A percentile compares a stretch with the other conserved stretches of the same genome.
phyloP scores from a whole-genome alignment of 2,797 vertebrate genomes.

The Neosilurus mollespiculum region DNA sequence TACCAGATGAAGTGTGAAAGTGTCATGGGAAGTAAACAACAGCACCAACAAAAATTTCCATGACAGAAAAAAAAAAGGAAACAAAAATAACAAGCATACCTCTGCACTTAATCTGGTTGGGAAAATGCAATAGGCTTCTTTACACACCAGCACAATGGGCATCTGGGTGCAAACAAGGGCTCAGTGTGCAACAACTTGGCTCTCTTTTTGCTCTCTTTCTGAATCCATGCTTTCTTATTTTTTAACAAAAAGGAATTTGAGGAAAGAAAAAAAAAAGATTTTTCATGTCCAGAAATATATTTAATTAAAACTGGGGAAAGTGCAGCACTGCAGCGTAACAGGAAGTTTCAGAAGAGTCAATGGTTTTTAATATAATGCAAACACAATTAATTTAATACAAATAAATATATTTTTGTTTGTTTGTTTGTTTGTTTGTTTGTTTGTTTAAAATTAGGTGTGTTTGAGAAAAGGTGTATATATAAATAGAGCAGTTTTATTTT shows the following conservation, averaged over 20 bases:
- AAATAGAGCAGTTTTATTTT: neutral
- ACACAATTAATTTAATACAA: too few species aligned
- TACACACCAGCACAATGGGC: constrained; percentile 72
- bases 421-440: too few species aligned
- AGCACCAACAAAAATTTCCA: constrained; percentile 83
- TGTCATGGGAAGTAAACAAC: constrained; percentile 92
- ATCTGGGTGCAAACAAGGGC: constrained; percentile 59
- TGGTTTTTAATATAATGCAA: too few species aligned
- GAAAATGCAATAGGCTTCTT: constrained; percentile 85
- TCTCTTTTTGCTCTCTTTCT: constrained; percentile 1
- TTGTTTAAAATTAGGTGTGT: neutral
- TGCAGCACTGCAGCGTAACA: neutral
- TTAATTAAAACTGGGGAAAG: neutral
- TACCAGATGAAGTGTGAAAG: constrained; percentile 97
- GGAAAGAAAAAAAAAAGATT: neutral
- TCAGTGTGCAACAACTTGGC: constrained; percentile 35
- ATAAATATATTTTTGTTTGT: too few species aligned
- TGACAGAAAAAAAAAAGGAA: constrained; percentile 77
- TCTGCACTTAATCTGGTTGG: constrained; percentile 84
- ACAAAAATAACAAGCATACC: constrained; percentile 77
- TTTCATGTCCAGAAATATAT: neutral
- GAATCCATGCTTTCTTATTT: constrained; percentile 6
- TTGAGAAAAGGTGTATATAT: neutral
- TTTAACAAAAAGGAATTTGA: neutral
- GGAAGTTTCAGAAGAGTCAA: neutral